Conservation (phyloP, 1,140 invertebrate genomes). For the Notospermus geniculatus region DNA sequence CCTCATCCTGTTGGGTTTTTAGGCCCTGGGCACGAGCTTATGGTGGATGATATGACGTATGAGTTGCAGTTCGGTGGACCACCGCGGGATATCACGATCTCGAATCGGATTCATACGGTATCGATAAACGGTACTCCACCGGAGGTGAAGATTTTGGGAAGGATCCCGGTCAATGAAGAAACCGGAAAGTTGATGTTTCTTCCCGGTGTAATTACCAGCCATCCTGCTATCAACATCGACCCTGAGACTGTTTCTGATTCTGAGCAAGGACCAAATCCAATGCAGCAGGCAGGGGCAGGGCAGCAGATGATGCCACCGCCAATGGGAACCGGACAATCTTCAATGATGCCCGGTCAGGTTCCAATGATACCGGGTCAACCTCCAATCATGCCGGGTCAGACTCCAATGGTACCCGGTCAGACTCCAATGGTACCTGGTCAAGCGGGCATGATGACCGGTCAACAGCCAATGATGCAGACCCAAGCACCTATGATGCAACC, state of each 20-base stretch:
- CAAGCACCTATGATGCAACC: too few relatives aligned
- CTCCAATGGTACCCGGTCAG: not conserved
- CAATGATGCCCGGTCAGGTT: too few relatives aligned
- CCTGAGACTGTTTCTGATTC: not conserved
- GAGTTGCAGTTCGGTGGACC: slow-evolving; percentile 50
- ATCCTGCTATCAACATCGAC: not conserved
- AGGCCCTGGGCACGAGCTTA: slow-evolving; percentile 80
- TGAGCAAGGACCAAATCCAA: not conserved
- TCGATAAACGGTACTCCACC: slow-evolving; percentile 77
- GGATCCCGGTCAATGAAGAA: slow-evolving; percentile 31
- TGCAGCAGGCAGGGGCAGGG: not conserved
- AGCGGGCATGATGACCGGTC: not conserved
- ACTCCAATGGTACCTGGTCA: not conserved
- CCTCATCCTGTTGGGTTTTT: slow-evolving; percentile 82
- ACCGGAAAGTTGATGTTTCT: slow-evolving; percentile 4
- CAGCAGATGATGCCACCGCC: slow-evolving; percentile 3
- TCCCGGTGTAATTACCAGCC: not conserved
- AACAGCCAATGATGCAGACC: too few relatives aligned
- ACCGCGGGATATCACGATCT: slow-evolving; percentile 41
- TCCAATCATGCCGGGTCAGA: not conserved
- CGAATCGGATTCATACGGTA: slow-evolving; percentile 75
- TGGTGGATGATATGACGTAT: slow-evolving; percentile 67
- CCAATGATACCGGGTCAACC: not conserved
- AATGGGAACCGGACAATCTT: not conserved
- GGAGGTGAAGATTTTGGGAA: slow-evolving; percentile 62